A percentile compares a stretch with the other conserved stretches of the same genome.
Conservation (phyloP, 2,888 invertebrate species). For the Ischnus inquisitorius region DNA sequence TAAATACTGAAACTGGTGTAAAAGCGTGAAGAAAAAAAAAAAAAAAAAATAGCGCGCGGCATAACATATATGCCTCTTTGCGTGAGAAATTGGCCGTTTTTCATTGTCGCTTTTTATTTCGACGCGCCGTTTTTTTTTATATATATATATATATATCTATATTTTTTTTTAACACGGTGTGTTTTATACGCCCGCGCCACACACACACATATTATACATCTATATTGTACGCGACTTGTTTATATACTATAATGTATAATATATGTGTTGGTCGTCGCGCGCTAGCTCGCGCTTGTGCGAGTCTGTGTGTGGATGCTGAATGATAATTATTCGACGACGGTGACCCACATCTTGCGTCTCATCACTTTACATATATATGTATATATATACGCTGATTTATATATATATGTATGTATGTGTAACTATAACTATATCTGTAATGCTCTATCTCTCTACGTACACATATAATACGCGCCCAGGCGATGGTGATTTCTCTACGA, state of each 20-base stretch:
- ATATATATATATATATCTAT: conserved; percentile 7
- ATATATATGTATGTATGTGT: conserved; percentile 22
- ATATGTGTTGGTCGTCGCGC: conserved; percentile 40
- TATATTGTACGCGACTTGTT: conserved; percentile 31
- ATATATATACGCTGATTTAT: conserved; percentile 8
- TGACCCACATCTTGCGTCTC: conserved; percentile 69
- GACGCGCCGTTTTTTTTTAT: conserved; percentile 50
- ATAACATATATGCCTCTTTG: conserved; percentile 9
- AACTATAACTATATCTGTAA: conserved; percentile 23
- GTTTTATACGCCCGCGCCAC: conserved; percentile 40
- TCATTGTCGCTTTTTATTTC: conserved; percentile 66
- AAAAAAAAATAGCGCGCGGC: conserved; percentile 36
- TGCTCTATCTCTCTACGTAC: conserved; percentile 29
- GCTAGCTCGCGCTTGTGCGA: conserved; percentile 51
- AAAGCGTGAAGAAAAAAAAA: conserved; percentile 55
- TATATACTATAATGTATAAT: conserved; percentile 15
- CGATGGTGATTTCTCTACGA: conserved; percentile 60
- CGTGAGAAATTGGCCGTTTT: conserved; percentile 62
- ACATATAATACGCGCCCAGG: conserved; percentile 39
- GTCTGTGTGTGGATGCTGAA: conserved; percentile 68
- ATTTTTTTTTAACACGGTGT: conserved; percentile 42
- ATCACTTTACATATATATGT: conserved; percentile 54
- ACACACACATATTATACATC: not conserved
- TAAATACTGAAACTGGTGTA: conserved; percentile 68
- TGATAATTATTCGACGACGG: conserved; percentile 73